Base-by-base conservation (phyloP, 2,888 invertebrate genomes). In the Tillus elongatus region DNA sequence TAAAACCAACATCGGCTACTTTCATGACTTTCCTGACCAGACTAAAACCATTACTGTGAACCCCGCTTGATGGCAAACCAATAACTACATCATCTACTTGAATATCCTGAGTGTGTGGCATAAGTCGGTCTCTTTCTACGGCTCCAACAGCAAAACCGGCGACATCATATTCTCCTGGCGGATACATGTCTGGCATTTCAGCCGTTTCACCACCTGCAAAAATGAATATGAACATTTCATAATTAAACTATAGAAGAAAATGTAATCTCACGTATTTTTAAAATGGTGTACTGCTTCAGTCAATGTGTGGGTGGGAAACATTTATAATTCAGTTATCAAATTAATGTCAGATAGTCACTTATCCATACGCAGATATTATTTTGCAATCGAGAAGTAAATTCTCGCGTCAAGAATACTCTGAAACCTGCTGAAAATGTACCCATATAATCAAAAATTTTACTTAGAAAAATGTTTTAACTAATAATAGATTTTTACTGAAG, bases 141-240 rank as follows among this genome's bases (percentile, higher is more conserved):
- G 88, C 86, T 0, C 96, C 97, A 1, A 97, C 89, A 1, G 90
- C 82, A 66, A 97, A 97, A 2, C 97, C 98, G 9, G 95, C 96
- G 34, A 97, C 64, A 64, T 98, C 97, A 64, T 95, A 97, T 47
- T 92, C 88, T 1, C 84, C 87, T 0, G 73, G 66, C 2, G 74
- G 71, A 66, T 97, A 98, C 70, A 97, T 83, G 1, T 88, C 83
- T 0, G 97, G 96, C 93, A 96, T 93, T 69, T 95, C 95, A 0
- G 96, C 96, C 2, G 96, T 96, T 69, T 97, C 96, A 0, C 96
- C 96, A 42, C 79, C 83, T 93, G 51, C 1, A 58, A 54, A 44
- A 33, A 15, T n/a, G n/a, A n/a, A n/a, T n/a, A n/a, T n/a, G n/a
- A n/a, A n/a, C n/a, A 39, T 6, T 30, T 3, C 12, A 6, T 30